Evolutionary conservation across 2,888 invertebrate genomes (phyloP), one percentile per base, ranked within the genome.

Genomic region (Deilephila porcellus): DNA sequence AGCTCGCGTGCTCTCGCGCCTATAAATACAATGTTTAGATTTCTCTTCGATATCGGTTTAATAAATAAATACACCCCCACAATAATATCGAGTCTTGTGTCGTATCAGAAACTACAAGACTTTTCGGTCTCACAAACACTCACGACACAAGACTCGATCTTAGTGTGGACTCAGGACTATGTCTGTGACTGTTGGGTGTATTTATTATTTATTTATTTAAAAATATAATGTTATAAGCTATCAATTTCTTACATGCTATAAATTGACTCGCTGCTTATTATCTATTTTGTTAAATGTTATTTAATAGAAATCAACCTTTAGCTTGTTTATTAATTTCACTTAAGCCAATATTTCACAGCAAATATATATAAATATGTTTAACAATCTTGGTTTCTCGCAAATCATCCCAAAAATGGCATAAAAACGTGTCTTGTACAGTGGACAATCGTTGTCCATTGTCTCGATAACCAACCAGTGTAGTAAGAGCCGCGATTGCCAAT

Each of bases 361-460:
- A 67, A 67, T 52, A 67, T 4, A 37, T 45, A 45, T 67, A 67
- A 52, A 67, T 25, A 67, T 52, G 52, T 67, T 25, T 67, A 45
- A 25, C 6, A 56, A 71, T 53, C 71, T 59, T 71, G 71, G 60
- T 45, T 73, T 71, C 71, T 71, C 64, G 74, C 71, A 74, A 74
- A 63, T 70, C 72, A 73, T 59, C 71, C 74, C 74, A 73, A 74
- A 74, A 74, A 73, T 71, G 72, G 74, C 20, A 63, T 71, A 73
- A 64, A 74, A 62, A 74, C 70, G 45, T 62, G 71, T 70, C 72
- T 63, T 71, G 70, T 56, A 32, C 74, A 74, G 74, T 74, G 59
- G 74, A 45, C 74, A 74, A 74, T 74, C 72, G 60, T 71, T 60
- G 71, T 63, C 70, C 74, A 74, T 74, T 74, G 74, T 74, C 70